Evolutionary conservation across 1,140 invertebrate genomes (phyloP).

Genomic region (Pogonus chalceus): DNA sequence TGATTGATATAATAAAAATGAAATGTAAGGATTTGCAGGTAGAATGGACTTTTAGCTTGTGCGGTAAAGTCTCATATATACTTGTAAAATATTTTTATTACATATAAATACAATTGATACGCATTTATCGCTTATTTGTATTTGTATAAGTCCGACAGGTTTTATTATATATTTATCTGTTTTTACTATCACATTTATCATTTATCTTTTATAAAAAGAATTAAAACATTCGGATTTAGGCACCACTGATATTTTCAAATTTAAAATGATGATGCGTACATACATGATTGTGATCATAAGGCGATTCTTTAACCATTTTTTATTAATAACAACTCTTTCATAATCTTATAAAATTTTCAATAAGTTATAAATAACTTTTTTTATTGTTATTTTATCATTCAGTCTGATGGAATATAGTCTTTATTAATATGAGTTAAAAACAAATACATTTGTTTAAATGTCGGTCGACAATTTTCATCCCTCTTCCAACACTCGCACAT

Average conservation of each 20-base stretch:
- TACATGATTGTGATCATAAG: neutral
- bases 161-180: neutral
- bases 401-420: conserved; percentile 40
- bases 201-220: neutral
- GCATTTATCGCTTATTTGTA: neutral
- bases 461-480: conserved; percentile 54
- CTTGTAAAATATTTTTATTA: neutral
- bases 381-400: conserved; percentile 9
- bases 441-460: conserved; percentile 64
- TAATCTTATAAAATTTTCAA: no score
- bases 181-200: conserved; percentile 3
- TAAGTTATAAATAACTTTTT: no score
- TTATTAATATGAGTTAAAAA: conserved; percentile 54
- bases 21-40: no score
- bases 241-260: neutral
- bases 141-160: no score
- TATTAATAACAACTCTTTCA: no score
- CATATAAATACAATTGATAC: neutral
- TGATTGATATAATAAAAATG: no score
- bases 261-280: conserved; percentile 5
- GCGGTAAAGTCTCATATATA: neutral
- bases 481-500: conserved; percentile 71
- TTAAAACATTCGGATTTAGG: neutral
- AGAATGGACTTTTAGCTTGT: no score
- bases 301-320: neutral